Percentiles rank a stretch among this genome's conserved stretches.
phyloP scores from a whole-genome alignment of 2,888 invertebrate genomes.

The Sarcophaga caerulescens region DNA sequence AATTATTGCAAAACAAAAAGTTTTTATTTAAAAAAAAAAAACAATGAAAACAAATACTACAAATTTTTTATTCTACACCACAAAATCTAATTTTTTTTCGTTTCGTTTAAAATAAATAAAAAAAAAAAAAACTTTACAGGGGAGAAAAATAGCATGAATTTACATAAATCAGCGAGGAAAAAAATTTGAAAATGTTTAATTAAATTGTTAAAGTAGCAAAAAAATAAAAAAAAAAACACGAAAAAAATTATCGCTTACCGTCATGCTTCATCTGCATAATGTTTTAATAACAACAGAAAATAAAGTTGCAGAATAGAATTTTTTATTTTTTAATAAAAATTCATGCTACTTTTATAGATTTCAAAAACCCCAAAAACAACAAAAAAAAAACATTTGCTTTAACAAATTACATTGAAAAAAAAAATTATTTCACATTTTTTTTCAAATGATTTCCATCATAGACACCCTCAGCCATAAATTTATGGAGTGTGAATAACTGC shows the following conservation, averaged over 20 bases:
- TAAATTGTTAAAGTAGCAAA: conserved; percentile 41
- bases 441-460: neutral
- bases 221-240: conserved; percentile 9
- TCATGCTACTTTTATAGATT: neutral
- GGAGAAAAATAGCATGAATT: neutral
- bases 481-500: conserved; percentile 62
- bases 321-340: no score
- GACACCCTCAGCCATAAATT: conserved; percentile 37
- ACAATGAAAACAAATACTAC: no score
- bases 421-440: neutral
- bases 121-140: neutral
- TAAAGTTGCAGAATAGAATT: no score
- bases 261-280: neutral
- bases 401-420: neutral
- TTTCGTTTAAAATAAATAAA: neutral
- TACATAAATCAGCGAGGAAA: conserved; percentile 25
- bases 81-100: conserved; percentile 28
- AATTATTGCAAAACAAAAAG: conserved; percentile 51
- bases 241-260: no score
- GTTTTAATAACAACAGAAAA: conserved; percentile 5
- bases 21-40: conserved; percentile 11
- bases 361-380: neutral
- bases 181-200: conserved; percentile 52
- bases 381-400: neutral
- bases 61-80: conserved; percentile 60